Percentiles rank a stretch among this genome's conserved stretches.
phyloP scores from a whole-genome alignment of 2,888 invertebrate genomes.

The Trachelus tabidus region DNA sequence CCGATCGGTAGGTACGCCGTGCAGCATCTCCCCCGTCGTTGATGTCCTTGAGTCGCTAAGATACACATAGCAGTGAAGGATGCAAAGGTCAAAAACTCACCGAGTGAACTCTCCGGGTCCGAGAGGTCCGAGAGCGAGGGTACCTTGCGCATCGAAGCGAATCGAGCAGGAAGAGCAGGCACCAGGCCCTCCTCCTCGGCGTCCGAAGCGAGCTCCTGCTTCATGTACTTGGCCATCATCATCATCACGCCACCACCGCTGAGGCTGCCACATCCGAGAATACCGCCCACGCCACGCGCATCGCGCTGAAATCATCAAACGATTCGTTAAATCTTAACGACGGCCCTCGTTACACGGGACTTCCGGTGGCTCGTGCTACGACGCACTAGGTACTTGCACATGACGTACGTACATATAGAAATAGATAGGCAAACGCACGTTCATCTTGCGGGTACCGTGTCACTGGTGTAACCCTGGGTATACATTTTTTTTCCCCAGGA shows the following conservation, averaged over 20 bases:
- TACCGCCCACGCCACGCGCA: conserved; percentile 52
- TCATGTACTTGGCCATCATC: conserved; percentile 66
- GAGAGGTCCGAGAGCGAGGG: conserved; percentile 92
- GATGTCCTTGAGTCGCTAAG: background rate
- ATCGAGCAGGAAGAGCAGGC: conserved; percentile 68
- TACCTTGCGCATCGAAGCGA: conserved; percentile 85
- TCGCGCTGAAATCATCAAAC: conserved; percentile 48
- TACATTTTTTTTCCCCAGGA: background rate
- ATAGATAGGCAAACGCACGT: background rate
- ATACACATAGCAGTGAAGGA: background rate
- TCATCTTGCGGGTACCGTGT: background rate
- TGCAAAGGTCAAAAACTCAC: conserved; percentile 71
- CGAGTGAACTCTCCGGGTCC: conserved; percentile 89
- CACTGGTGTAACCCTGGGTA: background rate
- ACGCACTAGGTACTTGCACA: background rate
- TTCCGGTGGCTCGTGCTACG: background rate
- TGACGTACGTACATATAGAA: background rate
- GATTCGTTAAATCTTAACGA: conserved; percentile 4
- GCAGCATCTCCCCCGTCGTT: background rate
- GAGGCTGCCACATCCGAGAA: conserved; percentile 49
- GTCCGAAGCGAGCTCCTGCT: conserved; percentile 72
- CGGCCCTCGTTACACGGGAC: background rate
- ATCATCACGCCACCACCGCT: conserved; percentile 59
- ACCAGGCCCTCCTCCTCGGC: conserved; percentile 73
- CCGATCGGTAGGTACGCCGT: background rate